These are phyloP conservation scores for Ichneumoninae sp. DNA, from an alignment of 2,888 invertebrate genomes.

Conservation along the genomic window DNA sequence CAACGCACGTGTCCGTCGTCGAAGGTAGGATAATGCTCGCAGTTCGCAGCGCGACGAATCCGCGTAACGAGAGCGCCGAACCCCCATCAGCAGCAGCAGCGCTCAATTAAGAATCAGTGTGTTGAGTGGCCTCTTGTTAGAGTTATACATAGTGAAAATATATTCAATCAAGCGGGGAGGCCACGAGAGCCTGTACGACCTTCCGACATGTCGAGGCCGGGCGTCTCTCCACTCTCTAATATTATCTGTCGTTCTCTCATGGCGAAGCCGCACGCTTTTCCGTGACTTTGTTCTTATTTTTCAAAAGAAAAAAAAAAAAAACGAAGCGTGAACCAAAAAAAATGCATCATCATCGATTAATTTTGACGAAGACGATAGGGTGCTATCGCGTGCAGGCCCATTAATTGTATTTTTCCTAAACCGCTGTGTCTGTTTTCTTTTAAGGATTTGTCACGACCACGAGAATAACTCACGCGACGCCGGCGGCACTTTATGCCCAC, in stretches of 20 bases:
- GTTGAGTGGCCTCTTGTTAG: conserved; percentile 76
- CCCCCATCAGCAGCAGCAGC: conserved; percentile 37
- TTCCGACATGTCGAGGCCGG: conserved; percentile 75
- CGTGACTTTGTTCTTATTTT: conserved; percentile 20
- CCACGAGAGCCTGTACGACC: conserved; percentile 74
- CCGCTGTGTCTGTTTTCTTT: conserved; percentile 17
- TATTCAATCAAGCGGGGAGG: conserved; percentile 76
- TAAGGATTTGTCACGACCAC: conserved; percentile 89
- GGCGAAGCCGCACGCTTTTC: not conserved
- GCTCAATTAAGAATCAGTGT: conserved; percentile 77
- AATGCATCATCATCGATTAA: not conserved
- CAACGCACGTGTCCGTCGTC: conserved; percentile 62
- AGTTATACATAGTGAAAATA: conserved; percentile 73
- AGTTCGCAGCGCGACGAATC: not conserved
- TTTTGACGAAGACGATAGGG: not conserved
- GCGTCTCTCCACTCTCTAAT: conserved; percentile 53
- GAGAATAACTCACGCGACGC: conserved; percentile 88
- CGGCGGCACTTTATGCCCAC: conserved; percentile 87
- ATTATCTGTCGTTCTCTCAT: not conserved
- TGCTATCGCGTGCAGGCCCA: not conserved
- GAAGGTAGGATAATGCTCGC: conserved; percentile 36
- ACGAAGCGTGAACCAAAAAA: not conserved
- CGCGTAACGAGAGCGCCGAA: conserved; percentile 42
- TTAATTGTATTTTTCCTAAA: not conserved
- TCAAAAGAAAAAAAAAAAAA: conserved; percentile 1